Base-by-base conservation (phyloP, 2,113 vertebrate species). In the Phaethornis superciliosus region DNA sequence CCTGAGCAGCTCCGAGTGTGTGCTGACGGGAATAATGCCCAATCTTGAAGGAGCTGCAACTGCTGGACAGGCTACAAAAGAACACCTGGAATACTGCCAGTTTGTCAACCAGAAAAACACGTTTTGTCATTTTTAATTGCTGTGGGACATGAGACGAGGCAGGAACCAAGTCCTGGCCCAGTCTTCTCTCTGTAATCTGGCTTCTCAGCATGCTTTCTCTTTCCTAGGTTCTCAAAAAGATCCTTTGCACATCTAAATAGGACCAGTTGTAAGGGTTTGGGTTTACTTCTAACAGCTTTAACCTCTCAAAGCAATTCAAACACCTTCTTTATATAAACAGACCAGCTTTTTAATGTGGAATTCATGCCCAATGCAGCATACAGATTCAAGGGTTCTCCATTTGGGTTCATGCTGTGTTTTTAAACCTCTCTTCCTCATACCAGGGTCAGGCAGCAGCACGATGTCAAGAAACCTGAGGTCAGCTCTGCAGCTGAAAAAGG, bases 301-400 rank as follows among this genome's bases (percentile, higher is more conserved):
- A 51, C 15, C 35, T 70, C 75, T 55, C 71, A 21, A 46, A 69
- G 62, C 78, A 67, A 62, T 1, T 15, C 58, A 16, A 81, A 72
- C 65, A 42, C 58, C 37, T 88, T 85, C n/a, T 47, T 12, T 11
- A 8, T 1, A 19, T 72, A 64, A 68, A 54, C 64, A 58, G 22
- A 40, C 47, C 46, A 44, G 84, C 46, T 88, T 27, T 2, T 9
- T 15, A 37, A 71, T 40, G 54, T 68, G 58, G 52, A 46, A 54
- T 22, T 46, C 49, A 27, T 11, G 10, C 27, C 62, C 79, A 54
- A 9, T 21, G 12, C 0, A 33, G 54, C 4, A 0, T 6, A n/a
- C 18, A 58, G 55, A 46, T n/a, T 20, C 35, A 0, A 37, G 75
- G 51, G 33, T 54, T 62, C 60, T 35, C 51, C 42, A 2, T 1